These are phyloP conservation scores for Clarias laeviceps DNA, from an alignment of 2,797 vertebrate species.

Conservation along the genomic window DNA sequence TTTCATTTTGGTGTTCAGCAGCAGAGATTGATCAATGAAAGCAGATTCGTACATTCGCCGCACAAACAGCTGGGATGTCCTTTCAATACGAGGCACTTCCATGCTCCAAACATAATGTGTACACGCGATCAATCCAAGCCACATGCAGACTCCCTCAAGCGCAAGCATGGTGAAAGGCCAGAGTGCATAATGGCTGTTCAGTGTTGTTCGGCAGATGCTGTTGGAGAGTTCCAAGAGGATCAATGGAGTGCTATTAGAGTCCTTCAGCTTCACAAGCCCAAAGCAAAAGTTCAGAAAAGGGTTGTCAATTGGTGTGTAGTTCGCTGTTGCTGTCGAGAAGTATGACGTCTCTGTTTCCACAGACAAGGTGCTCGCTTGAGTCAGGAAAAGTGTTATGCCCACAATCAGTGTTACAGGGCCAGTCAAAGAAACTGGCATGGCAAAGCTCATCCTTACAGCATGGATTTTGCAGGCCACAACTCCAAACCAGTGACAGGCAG, in stretches of 20 bases:
- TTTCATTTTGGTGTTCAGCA: slow-evolving; percentile 82
- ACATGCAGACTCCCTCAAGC: slow-evolving; percentile 78
- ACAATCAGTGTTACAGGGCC: slow-evolving; percentile 73
- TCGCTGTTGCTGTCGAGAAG: not conserved
- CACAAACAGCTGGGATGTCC: slow-evolving; percentile 81
- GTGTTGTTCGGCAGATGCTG: slow-evolving; percentile 77
- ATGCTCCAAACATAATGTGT: slow-evolving; percentile 80
- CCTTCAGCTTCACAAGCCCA: slow-evolving; percentile 46
- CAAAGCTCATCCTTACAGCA: slow-evolving; percentile 74
- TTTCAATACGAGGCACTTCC: slow-evolving; percentile 77
- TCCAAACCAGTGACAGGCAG: slow-evolving; percentile 81
- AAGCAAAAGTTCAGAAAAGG: slow-evolving; percentile 66
- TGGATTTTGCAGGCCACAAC: slow-evolving; percentile 83
- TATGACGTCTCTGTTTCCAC: not conserved
- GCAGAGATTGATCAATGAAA: slow-evolving; percentile 80
- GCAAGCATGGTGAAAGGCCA: slow-evolving; percentile 76
- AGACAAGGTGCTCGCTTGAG: slow-evolving; percentile 44
- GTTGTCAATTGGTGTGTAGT: slow-evolving; percentile 36
- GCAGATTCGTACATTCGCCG: slow-evolving; percentile 80
- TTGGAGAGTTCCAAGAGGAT: slow-evolving; percentile 71
- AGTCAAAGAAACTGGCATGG: slow-evolving; percentile 69
- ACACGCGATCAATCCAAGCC: slow-evolving; percentile 72
- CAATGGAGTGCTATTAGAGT: slow-evolving; percentile 62
- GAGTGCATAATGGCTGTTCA: slow-evolving; percentile 68
- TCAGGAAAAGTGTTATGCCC: slow-evolving; percentile 70